These are phyloP conservation scores for Cyaniris semiargus DNA, from an alignment of 2,888 invertebrate genomes.

Conservation along the genomic window DNA sequence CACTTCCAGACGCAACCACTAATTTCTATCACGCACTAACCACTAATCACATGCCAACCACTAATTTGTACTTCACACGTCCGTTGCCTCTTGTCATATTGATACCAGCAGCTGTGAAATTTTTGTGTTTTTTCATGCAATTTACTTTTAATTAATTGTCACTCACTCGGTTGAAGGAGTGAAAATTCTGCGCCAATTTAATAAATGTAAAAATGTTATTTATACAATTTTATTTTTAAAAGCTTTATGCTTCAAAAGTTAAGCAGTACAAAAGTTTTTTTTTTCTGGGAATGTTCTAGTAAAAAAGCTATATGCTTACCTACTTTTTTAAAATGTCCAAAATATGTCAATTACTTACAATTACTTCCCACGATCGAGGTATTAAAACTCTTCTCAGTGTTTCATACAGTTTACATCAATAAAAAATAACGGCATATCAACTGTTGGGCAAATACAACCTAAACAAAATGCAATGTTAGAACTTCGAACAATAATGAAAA, in stretches of 20 bases:
- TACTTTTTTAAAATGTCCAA: no score
- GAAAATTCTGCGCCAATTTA: neutral
- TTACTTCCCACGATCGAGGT: no score
- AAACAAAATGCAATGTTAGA: neutral
- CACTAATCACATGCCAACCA: neutral
- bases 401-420: no score
- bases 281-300: no score
- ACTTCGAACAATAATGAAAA: neutral
- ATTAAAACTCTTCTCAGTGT: no score
- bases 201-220: neutral
- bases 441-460: no score
- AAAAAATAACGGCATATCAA: no score
- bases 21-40: conserved; percentile 14
- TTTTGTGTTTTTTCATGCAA: neutral
- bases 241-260: neutral
- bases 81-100: neutral
- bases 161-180: neutral
- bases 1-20: neutral
- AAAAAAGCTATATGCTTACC: no score
- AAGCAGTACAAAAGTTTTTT: neutral
- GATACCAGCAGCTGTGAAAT: neutral
- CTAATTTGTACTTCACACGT: conserved; percentile 4
- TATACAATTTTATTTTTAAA: neutral
- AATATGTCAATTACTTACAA: no score
- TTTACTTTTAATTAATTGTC: conserved; percentile 4